A percentile compares a stretch with the other conserved stretches of the same genome.
Evolutionary conservation across 2,113 vertebrate genomes (phyloP).

Genomic region (Cinclus cinclus): DNA sequence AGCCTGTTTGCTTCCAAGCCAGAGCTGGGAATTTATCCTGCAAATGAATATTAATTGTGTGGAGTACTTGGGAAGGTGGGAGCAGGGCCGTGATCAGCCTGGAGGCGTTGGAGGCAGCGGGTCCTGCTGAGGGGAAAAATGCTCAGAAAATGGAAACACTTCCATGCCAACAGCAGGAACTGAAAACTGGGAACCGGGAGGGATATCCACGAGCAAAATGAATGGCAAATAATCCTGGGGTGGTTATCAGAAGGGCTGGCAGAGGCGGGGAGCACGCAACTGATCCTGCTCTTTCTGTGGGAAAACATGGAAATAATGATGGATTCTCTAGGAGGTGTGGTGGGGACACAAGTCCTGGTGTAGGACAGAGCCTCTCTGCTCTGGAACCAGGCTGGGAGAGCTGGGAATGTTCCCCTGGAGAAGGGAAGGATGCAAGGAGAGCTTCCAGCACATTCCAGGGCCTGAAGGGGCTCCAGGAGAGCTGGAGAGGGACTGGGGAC

Average conservation of each 20-base stretch:
- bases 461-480: background rate
- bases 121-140: background rate
- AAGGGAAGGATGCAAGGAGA: background rate
- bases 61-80: background rate
- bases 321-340: background rate
- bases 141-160: background rate
- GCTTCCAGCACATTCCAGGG: no score
- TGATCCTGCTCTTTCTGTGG: background rate
- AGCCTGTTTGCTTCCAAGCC: background rate
- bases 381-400: background rate
- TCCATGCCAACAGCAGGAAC: background rate
- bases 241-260: background rate
- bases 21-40: background rate
- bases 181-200: background rate
- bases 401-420: background rate
- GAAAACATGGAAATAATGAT: fast-evolving
- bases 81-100: background rate
- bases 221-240: background rate
- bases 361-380: background rate
- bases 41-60: background rate
- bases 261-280: fast-evolving
- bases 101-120: background rate
- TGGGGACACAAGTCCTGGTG: background rate
- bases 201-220: fast-evolving
- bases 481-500: background rate